Conservation (phyloP, 2,888 invertebrate genomes). For the Diadegma fenestrale region DNA sequence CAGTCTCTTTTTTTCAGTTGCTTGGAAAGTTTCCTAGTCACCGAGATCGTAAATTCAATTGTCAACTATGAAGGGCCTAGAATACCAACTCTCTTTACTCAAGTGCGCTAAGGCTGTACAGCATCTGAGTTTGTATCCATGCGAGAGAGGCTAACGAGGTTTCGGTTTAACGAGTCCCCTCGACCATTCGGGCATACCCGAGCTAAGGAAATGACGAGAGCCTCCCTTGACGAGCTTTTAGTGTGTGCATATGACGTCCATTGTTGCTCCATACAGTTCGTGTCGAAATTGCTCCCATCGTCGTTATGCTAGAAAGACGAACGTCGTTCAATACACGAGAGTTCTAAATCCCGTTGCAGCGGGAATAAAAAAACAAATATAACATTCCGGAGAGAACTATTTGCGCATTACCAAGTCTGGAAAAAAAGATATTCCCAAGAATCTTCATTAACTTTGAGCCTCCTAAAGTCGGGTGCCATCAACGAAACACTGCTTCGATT, state of each 20-base stretch:
- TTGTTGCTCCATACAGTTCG: constrained; percentile 36
- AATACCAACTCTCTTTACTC: constrained; percentile 31
- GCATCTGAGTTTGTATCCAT: constrained; percentile 57
- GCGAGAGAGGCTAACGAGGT: constrained; percentile 55
- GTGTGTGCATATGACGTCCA: constrained; percentile 48
- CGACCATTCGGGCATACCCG: constrained; percentile 36
- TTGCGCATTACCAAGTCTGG: not conserved
- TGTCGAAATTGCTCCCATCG: constrained; percentile 32
- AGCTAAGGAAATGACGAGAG: constrained; percentile 34
- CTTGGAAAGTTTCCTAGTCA: constrained; percentile 2
- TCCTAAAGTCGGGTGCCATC: no score
- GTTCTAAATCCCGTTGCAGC: not conserved
- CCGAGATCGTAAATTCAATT: constrained; percentile 36
- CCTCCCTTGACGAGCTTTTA: constrained; percentile 47
- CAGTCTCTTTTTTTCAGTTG: not conserved
- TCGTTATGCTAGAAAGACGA: not conserved
- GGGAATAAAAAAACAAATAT: not conserved
- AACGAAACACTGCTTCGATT: no score
- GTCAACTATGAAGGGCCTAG: constrained; percentile 24
- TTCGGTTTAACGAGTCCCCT: constrained; percentile 61
- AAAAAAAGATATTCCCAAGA: not conserved
- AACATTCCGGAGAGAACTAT: not conserved
- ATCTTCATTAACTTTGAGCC: not conserved
- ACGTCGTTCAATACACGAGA: not conserved
- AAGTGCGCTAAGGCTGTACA: constrained; percentile 35